Evolutionary conservation across 2,888 invertebrate species (phyloP), one percentile per base, ranked within the genome.

Genomic region (Callosobruchus maculatus): DNA sequence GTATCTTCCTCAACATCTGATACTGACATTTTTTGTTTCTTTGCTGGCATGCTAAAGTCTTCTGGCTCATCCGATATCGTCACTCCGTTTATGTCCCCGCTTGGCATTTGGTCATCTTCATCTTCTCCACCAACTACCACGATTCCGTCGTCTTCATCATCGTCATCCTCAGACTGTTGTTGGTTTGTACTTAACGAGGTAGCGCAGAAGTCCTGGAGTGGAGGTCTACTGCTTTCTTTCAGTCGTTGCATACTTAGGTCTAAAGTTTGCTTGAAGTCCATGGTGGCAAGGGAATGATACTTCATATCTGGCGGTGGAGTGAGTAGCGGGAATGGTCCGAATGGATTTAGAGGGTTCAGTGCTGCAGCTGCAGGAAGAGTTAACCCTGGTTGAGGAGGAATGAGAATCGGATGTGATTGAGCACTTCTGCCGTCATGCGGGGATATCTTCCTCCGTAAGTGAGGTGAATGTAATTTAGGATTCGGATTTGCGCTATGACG

Each of bases 401-500:
- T 89, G 1, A 95, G 88, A 69, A 96, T 89, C 13, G 95, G 92
- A 85, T 96, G 96, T 0, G 95, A 92, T 88, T 96, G 96, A 2
- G 96, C 92, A 76, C 95, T 96, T 80, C 97, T 90, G 0, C 97
- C 97, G 81, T 97, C 97, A 82, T 97, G 97, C 0, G 97, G 97
- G 21, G 97, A 97, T 81, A 97, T 97, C 88, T 98, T 98, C 80
- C 98, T 89, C 76, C 97, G 90, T 80, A 97, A 88, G 86, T 98
- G 97, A 0, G 98, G 97, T 74, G 97, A 97, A 87, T 99, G 99
- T 21, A 99, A 88, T 86, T 99, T 99, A 0, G 99, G 99, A 88
- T 99, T 99, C 0, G 98, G 98, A 87, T 99, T 99, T 13, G 98
- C 98, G 86, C 97, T 97, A 87, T 99, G 99, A 1, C 99, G 91